Evolutionary conservation across 2,113 vertebrate genomes (phyloP).

Genomic region (Dipodomys ordii): DNA sequence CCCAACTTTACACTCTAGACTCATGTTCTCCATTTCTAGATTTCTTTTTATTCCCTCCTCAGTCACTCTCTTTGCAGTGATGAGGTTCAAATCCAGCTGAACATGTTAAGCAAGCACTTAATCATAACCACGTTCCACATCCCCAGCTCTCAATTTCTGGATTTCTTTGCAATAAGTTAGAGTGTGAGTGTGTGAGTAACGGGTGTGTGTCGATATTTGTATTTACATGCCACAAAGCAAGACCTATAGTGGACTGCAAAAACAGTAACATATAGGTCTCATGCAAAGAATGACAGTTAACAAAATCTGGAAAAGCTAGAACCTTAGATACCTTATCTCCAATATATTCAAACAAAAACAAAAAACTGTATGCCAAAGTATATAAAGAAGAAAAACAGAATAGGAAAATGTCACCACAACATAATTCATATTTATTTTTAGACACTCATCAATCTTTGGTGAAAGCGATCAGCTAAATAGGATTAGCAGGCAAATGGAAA

Average conservation of each 20-base stretch:
- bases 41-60: too few relatives aligned
- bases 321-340: constrained; percentile 41
- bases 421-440: constrained; percentile 60
- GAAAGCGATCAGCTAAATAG: constrained; percentile 44
- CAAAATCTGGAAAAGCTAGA: constrained; percentile 41
- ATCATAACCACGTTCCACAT: too few relatives aligned
- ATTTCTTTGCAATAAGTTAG: constrained; percentile 49
- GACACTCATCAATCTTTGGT: constrained; percentile 60
- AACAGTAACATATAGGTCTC: constrained; percentile 74
- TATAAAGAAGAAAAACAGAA: background rate
- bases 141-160: constrained; percentile 4
- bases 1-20: background rate
- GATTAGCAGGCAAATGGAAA: constrained; percentile 52
- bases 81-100: too few relatives aligned
- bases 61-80: too few relatives aligned
- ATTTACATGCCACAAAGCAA: constrained; percentile 4
- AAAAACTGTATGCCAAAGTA: constrained; percentile 18
- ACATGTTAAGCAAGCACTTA: too few relatives aligned
- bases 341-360: constrained; percentile 51
- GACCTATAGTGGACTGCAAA: constrained; percentile 56
- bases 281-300: constrained; percentile 68
- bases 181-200: background rate
- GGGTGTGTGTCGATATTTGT: background rate
- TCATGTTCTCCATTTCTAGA: background rate
- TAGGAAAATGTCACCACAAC: background rate